Evolutionary conservation across 2,888 invertebrate genomes (phyloP), one percentile per base, ranked within the genome.

Genomic region (Ommatoiulus sabulosus): DNA sequence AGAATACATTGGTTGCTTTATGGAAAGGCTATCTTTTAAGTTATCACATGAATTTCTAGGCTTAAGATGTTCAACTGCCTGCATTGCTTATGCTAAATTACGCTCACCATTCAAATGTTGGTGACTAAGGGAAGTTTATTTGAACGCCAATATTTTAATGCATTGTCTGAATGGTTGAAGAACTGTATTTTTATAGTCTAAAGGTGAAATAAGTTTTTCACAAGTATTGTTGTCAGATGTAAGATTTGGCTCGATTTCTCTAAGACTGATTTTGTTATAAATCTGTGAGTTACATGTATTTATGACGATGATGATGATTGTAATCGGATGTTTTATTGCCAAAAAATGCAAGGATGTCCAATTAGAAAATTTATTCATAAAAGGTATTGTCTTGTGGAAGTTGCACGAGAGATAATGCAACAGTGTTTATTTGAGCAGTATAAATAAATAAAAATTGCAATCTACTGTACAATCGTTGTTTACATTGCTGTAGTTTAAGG

Each of bases 141-240:
- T 17, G 57, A 57, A 57, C 17, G 57, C 3, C 17, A 17, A n/a
- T 63, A 63, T 63, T 63, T 63, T 63, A 63, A n/a, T 63, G n/a
- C 63, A 63, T 20, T 63, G 63, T 63, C 63, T 12, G 17, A 52
- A 12, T 52, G 52, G 17, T 52, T 52, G 0, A 63, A 4, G 63
- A n/a, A 63, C 63, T n/a, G 63, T 63, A 63, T 63, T 63, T 63
- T 63, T 63, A 63, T 63, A 63, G 63, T n/a, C 20, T 63, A 20
- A 63, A n/a, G 20, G 3, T 63, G 63, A n/a, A 20, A 20, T 63
- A 63, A 0, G 17, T n/a, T 63, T 63, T n/a, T 63, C 63, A 20
- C 48, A 17, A 63, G 63, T 63, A n/a, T 63, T 63, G 4, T 20
- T 3, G 15, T 63, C 63, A n/a, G n/a, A 63, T 63, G 20, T 15